Percentiles rank a stretch among this genome's conserved stretches.
phyloP scores from a whole-genome alignment of 2,113 vertebrate species.

The Bolborhynchus lineola region DNA sequence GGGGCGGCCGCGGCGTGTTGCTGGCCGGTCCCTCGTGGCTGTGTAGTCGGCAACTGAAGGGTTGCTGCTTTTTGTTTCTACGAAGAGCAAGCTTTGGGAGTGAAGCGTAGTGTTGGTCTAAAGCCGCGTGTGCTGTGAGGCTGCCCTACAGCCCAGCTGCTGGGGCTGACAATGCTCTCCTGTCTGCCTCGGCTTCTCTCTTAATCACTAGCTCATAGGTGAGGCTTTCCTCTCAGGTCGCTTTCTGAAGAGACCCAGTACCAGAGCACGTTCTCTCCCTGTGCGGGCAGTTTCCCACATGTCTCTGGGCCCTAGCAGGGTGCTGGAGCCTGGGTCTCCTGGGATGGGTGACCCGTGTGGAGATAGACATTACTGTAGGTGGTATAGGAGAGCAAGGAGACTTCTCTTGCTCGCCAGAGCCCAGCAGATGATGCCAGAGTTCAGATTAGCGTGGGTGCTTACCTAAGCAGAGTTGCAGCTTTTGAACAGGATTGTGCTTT shows the following conservation, averaged over 20 bases:
- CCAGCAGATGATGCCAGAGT: neutral
- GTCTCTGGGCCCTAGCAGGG: neutral
- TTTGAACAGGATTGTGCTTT: neutral
- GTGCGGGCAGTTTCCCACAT: neutral
- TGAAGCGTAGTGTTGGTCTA: neutral
- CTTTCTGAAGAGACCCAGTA: neutral
- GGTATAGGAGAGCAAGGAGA: neutral
- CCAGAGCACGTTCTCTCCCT: accelerated
- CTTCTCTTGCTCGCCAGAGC: neutral
- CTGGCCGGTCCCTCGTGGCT: neutral
- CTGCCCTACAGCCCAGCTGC: neutral
- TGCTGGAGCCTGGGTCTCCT: neutral
- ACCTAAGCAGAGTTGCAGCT: neutral
- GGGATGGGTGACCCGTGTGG: neutral
- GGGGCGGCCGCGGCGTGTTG: neutral
- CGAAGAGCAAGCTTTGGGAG: neutral
- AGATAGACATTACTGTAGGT: accelerated
- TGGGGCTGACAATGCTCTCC: neutral
- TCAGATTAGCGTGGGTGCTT: neutral
- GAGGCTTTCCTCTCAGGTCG: neutral
- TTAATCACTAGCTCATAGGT: accelerated
- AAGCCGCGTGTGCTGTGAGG: neutral
- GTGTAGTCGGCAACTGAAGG: neutral
- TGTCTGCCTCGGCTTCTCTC: neutral
- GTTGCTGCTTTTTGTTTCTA: neutral